phyloP scores from a whole-genome alignment of 2,888 invertebrate species.

The Palloptera scutellata region DNA sequence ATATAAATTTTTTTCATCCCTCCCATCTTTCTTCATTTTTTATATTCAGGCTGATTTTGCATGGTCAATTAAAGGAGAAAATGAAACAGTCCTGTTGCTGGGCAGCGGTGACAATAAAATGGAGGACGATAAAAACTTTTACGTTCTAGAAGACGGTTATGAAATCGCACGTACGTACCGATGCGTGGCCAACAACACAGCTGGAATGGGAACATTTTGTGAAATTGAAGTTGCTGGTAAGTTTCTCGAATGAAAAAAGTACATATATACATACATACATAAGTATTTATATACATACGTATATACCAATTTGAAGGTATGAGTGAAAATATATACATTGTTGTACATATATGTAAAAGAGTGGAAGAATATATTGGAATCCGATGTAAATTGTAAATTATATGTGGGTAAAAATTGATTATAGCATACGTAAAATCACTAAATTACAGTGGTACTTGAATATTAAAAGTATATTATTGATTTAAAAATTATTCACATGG shows the following conservation, averaged over 20 bases:
- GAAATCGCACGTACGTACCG: slow-evolving; percentile 77
- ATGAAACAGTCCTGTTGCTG: slow-evolving; percentile 74
- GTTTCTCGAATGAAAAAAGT: slow-evolving; percentile 36
- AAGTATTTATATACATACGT: not conserved
- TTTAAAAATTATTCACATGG: too few relatives aligned
- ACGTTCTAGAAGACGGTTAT: slow-evolving; percentile 72
- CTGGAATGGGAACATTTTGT: slow-evolving; percentile 74
- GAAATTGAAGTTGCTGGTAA: slow-evolving; percentile 75
- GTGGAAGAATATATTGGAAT: too few relatives aligned
- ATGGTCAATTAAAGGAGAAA: slow-evolving; percentile 86
- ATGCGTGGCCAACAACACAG: slow-evolving; percentile 85
- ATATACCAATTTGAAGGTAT: too few relatives aligned
- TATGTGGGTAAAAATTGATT: too few relatives aligned
- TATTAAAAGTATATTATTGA: too few relatives aligned
- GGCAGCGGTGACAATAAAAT: slow-evolving; percentile 61
- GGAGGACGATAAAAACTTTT: slow-evolving; percentile 64
- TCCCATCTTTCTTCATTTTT: too few relatives aligned
- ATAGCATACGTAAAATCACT: too few relatives aligned
- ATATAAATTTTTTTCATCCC: too few relatives aligned
- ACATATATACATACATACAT: not conserved
- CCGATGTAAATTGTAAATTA: too few relatives aligned
- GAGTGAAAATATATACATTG: too few relatives aligned
- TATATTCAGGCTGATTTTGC: slow-evolving; percentile 72
- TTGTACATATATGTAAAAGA: too few relatives aligned
- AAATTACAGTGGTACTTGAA: too few relatives aligned